Percentiles rank a stretch among this genome's conserved stretches.
Conservation (phyloP, 2,113 vertebrate species). For the Melanerpes aurifrons region DNA sequence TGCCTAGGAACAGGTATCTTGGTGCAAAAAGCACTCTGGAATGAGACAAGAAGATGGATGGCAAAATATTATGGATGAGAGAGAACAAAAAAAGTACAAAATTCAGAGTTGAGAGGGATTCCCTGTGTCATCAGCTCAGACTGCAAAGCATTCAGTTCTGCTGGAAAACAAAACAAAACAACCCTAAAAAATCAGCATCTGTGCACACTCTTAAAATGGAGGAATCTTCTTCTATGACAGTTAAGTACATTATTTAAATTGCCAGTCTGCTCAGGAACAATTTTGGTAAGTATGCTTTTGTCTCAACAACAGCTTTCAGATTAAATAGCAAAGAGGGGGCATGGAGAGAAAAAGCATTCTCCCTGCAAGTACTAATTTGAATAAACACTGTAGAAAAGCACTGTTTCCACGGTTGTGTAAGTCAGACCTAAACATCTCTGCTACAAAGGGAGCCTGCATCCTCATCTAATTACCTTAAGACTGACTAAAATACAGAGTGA, state of each 20-base stretch:
- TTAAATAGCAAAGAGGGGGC: not conserved
- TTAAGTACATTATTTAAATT: not conserved
- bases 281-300: not conserved
- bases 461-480: not conserved
- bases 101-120: not conserved
- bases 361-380: not conserved
- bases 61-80: not conserved
- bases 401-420: not conserved
- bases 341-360: not conserved
- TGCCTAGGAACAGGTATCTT: not conserved
- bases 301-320: not conserved
- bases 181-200: not conserved
- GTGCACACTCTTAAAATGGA: not conserved
- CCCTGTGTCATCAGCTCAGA: not conserved
- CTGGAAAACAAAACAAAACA: not conserved
- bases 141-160: not conserved
- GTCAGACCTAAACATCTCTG: not conserved
- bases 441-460: not conserved
- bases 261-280: not conserved
- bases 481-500: not conserved
- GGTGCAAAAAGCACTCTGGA: constrained; percentile 17
- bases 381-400: not conserved
- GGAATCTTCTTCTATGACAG: not conserved
- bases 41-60: not conserved
- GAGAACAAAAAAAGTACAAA: constrained; percentile 3